Conservation (phyloP, 2,797 vertebrate species). For the Phrynocephalus forsythii region DNA sequence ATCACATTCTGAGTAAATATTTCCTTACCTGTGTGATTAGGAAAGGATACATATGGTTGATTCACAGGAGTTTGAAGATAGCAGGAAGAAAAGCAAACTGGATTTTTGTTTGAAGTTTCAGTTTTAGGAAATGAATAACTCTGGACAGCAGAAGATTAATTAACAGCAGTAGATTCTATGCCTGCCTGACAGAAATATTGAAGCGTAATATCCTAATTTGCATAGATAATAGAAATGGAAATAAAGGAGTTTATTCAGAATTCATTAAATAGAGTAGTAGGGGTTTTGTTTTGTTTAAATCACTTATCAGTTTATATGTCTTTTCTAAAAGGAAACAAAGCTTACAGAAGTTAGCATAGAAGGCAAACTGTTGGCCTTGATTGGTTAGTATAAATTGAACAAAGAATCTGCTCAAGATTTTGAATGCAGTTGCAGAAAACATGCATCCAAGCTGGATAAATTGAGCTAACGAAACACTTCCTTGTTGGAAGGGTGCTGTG, state of each 20-base stretch:
- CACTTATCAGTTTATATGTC: not conserved
- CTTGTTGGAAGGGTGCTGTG: not conserved
- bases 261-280: not conserved
- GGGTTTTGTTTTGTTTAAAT: not conserved
- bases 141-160: conserved; percentile 10
- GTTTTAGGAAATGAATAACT: conserved; percentile 3
- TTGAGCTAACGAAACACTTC: not conserved
- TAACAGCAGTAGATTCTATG: not conserved
- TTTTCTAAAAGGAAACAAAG: not conserved
- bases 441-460: not conserved
- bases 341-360: not conserved
- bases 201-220: not conserved
- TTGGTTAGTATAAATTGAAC: not conserved
- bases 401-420: not conserved
- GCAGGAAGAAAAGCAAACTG: conserved; percentile 5
- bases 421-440: not conserved
- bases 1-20: conserved; percentile 24
- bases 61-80: conserved; percentile 22
- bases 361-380: not conserved
- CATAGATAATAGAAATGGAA: not conserved
- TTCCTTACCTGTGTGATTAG: conserved; percentile 27
- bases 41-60: conserved; percentile 19
- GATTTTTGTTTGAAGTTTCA: conserved; percentile 26
- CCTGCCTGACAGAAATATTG: conserved; percentile 12
- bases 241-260: not conserved